Conservation (phyloP, 2,888 invertebrate genomes). For the Dasypolia templi region DNA sequence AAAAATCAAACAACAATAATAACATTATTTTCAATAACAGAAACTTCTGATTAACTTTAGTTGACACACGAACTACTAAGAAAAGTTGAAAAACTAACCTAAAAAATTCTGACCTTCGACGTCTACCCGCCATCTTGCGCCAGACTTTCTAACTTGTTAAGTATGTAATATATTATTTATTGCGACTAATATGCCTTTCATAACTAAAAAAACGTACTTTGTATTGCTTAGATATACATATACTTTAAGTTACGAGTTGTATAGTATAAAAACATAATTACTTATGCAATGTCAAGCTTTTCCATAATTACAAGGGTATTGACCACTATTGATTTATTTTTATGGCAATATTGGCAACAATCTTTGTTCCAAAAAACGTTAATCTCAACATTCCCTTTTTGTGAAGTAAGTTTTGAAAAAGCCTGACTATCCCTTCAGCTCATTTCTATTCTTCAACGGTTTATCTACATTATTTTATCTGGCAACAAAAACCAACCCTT, state of each 20-base stretch:
- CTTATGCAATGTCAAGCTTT: constrained; percentile 15
- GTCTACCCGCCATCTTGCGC: constrained; percentile 51
- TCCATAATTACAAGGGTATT: not conserved
- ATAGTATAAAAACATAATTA: constrained; percentile 25
- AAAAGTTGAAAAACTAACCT: constrained; percentile 28
- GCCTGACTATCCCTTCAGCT: not conserved
- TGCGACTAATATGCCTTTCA: constrained; percentile 34
- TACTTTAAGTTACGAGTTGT: constrained; percentile 22
- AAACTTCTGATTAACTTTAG: constrained; percentile 25
- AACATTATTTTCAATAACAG: constrained; percentile 15
- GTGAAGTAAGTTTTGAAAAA: constrained; percentile 2
- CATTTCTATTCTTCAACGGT: constrained; percentile 11
- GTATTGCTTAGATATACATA: constrained; percentile 21
- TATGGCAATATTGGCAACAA: not conserved
- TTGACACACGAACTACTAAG: constrained; percentile 41
- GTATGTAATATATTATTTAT: constrained; percentile 45
- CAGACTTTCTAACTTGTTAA: constrained; percentile 45
- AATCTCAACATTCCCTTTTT: not conserved
- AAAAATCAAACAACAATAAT: constrained; percentile 19
- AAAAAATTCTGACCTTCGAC: constrained; percentile 46
- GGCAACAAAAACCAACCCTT: constrained; percentile 35
- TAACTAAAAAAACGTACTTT: constrained; percentile 35
- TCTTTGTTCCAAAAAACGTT: not conserved
- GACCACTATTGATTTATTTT: constrained; percentile 1
- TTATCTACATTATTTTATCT: constrained; percentile 40